Base-by-base conservation (phyloP, 2,888 invertebrate species). In the Pegoplata infirma region DNA sequence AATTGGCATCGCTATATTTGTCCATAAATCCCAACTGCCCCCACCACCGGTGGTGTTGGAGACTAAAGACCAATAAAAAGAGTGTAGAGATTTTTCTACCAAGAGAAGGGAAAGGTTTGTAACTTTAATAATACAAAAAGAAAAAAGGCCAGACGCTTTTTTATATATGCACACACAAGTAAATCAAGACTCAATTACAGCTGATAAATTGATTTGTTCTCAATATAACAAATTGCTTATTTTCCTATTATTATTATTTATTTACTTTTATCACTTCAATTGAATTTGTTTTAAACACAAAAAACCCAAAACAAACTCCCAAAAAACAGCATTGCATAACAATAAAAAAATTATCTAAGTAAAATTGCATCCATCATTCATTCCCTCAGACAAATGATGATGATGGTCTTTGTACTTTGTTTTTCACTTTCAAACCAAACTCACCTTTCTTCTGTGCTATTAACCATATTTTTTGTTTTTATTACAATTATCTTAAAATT, bases 311-410 rank as follows among this genome's bases (percentile, higher is more conserved):
- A 40, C n/a, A 40, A 55, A 67, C 66, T 71, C 66, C 44, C 28
- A 46, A 61, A 71, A 47, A 55, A 55, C 10, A 40, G 23, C 59
- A 72, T 79, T 79, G 71, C 79, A 79, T 79, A 79, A 79, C 79
- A 40, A 25, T 23, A n/a, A 59, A 16, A n/a, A 49, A 14, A 40
- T 59, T 12, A 40, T 46, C 10, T 14, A 23, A 23, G 55, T 3
- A 49, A 16, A 16, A 56, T 51, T 55, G 53, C 66, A 66, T 67
- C 59, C 28, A 47, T 53, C 46, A 12, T 47, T 49, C 14, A 3
- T 49, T 59, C 63, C 28, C 12, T 12, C 23, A 44, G n/a, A 19
- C 10, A 40, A 28, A 10, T 28, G n/a, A 64, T 23, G 51, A 47
- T 47, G 7, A 2, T 23, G 25, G 47, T 40, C 23, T 67, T 56